phyloP scores from a whole-genome alignment of 2,888 invertebrate species.

The Spodoptera picta region DNA sequence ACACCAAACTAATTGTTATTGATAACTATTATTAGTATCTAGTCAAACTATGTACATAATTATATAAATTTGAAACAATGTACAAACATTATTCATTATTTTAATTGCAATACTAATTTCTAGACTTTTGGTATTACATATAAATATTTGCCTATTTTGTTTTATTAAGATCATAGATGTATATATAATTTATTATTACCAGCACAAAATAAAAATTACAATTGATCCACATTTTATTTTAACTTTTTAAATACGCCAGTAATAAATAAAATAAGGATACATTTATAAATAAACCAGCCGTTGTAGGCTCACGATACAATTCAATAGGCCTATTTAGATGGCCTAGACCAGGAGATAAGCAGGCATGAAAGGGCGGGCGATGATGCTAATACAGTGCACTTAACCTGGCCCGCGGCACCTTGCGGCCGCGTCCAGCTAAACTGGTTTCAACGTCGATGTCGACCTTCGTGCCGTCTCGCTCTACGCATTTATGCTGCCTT shows the following conservation, averaged over 20 bases:
- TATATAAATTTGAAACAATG: too few relatives aligned
- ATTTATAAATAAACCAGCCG: conserved; percentile 38
- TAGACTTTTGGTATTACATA: too few relatives aligned
- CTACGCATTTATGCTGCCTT: conserved; percentile 78
- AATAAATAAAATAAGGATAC: conserved; percentile 10
- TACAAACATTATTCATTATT: too few relatives aligned
- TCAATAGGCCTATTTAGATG: conserved; percentile 84
- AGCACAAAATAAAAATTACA: conserved; percentile 1
- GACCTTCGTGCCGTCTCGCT: conserved; percentile 82
- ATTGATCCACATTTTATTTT: not conserved
- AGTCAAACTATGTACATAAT: too few relatives aligned
- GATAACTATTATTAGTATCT: too few relatives aligned
- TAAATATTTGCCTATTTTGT: too few relatives aligned
- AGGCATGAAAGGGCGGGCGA: conserved; percentile 85
- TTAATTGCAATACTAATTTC: too few relatives aligned
- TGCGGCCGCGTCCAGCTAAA: conserved; percentile 81
- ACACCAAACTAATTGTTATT: too few relatives aligned
- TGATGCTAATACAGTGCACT: conserved; percentile 86
- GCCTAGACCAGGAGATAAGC: conserved; percentile 82
- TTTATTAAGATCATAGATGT: too few relatives aligned
- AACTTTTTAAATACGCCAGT: conserved; percentile 8
- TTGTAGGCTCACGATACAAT: conserved; percentile 64
- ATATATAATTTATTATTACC: too few relatives aligned
- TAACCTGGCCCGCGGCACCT: conserved; percentile 85
- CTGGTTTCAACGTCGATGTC: conserved; percentile 83